phyloP scores from a whole-genome alignment of 2,113 vertebrate genomes.

The Prietella phreatophila region DNA sequence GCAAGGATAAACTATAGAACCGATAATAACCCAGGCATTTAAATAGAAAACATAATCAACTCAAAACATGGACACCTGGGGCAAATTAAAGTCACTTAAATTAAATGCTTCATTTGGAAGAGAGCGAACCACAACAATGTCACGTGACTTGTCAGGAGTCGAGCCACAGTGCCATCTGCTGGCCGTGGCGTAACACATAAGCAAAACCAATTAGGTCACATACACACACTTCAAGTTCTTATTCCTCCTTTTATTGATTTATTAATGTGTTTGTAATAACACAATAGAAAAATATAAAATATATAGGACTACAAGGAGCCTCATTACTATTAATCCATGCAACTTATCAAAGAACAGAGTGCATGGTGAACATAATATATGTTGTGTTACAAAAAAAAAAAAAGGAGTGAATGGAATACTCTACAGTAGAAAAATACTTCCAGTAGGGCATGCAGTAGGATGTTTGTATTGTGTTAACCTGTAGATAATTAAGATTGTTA shows the following conservation, averaged over 20 bases:
- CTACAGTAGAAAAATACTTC: background rate
- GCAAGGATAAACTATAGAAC: no score
- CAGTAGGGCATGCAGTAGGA: background rate
- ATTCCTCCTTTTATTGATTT: conserved; percentile 53
- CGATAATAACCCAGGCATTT: no score
- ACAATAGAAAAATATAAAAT: conserved; percentile 40
- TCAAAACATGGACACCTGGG: no score
- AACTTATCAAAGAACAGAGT: conserved; percentile 54
- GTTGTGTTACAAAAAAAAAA: conserved; percentile 25
- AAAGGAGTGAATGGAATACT: conserved; percentile 1
- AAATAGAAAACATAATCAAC: no score
- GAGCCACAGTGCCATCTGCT: no score
- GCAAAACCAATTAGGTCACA: conserved; percentile 57
- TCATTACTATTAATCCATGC: conserved; percentile 61
- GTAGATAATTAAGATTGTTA: conserved; percentile 30
- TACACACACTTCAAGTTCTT: conserved; percentile 33
- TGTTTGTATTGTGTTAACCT: conserved; percentile 29
- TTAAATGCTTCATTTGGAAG: no score
- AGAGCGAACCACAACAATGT: no score
- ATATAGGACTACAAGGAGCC: conserved; percentile 58
- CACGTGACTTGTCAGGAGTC: no score
- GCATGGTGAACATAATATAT: conserved; percentile 28
- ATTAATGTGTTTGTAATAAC: conserved; percentile 48
- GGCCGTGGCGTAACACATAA: no score
- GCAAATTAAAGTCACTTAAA: no score